Evolutionary conservation across 2,797 vertebrate species (phyloP).

Genomic region (Yasuhikotakia modesta): DNA sequence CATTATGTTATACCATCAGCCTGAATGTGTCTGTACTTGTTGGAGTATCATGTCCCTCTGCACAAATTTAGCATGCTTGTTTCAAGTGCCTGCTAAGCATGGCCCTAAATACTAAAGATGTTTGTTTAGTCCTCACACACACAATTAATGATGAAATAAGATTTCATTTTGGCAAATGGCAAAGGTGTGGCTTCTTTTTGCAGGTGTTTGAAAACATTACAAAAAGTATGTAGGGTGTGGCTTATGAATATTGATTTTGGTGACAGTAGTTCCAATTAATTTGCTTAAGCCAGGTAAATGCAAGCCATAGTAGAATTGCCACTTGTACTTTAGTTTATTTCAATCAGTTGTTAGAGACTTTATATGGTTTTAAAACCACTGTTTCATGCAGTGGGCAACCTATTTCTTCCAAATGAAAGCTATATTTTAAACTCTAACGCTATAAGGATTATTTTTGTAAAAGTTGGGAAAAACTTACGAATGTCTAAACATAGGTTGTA

Average conservation of each 20-base stretch:
- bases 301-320: background rate
- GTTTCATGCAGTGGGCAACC: no score
- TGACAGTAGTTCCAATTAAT: background rate
- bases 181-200: background rate
- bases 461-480: background rate
- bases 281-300: background rate
- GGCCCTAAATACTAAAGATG: conserved; percentile 47
- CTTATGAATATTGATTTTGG: background rate
- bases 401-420: background rate
- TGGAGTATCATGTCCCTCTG: conserved; percentile 46
- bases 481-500: background rate
- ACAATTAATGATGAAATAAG: background rate
- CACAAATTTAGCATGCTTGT: conserved; percentile 56
- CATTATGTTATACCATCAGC: conserved; percentile 42
- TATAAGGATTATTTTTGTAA: background rate
- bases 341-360: background rate
- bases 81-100: conserved; percentile 48
- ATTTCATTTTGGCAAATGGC: conserved; percentile 10
- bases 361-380: background rate
- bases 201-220: background rate
- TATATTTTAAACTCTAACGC: background rate
- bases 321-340: background rate
- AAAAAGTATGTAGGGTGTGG: background rate
- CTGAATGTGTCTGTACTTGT: conserved; percentile 55
- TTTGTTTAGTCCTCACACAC: conserved; percentile 42